Percentiles rank a stretch among this genome's conserved stretches.
Conservation (phyloP, 2,888 invertebrate genomes). For the Stratiomys singularior region DNA sequence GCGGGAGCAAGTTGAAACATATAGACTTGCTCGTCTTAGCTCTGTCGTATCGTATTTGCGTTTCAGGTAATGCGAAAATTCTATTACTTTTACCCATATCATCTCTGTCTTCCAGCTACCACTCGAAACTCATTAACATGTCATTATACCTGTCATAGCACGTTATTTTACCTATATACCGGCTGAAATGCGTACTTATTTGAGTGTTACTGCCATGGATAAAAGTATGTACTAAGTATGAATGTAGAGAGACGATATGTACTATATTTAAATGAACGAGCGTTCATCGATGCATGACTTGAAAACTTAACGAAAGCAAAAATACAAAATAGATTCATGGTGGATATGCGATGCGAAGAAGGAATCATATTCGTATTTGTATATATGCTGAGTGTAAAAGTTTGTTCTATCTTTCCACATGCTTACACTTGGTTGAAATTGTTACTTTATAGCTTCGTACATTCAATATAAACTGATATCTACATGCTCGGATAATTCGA, state of each 20-base stretch:
- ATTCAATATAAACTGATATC: neutral
- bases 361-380: too few relatives aligned
- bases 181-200: neutral
- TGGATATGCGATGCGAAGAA: neutral
- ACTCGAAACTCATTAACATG: slow-evolving; percentile 48
- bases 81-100: slow-evolving; percentile 22
- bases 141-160: slow-evolving; percentile 46
- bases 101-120: slow-evolving; percentile 15
- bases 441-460: neutral
- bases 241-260: too few relatives aligned
- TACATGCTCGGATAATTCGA: neutral
- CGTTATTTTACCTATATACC: slow-evolving; percentile 12
- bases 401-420: neutral
- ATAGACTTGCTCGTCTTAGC: neutral
- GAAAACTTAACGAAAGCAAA: slow-evolving; percentile 37
- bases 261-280: slow-evolving; percentile 14
- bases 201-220: neutral
- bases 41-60: slow-evolving; percentile 23
- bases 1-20: neutral
- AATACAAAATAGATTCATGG: neutral
- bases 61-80: slow-evolving; percentile 35
- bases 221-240: too few relatives aligned
- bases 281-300: slow-evolving; percentile 49
- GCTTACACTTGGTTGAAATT: neutral
- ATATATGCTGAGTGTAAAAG: too few relatives aligned